phyloP scores from a whole-genome alignment of 2,797 vertebrate genomes.

The Lagocephalus sceleratus region DNA sequence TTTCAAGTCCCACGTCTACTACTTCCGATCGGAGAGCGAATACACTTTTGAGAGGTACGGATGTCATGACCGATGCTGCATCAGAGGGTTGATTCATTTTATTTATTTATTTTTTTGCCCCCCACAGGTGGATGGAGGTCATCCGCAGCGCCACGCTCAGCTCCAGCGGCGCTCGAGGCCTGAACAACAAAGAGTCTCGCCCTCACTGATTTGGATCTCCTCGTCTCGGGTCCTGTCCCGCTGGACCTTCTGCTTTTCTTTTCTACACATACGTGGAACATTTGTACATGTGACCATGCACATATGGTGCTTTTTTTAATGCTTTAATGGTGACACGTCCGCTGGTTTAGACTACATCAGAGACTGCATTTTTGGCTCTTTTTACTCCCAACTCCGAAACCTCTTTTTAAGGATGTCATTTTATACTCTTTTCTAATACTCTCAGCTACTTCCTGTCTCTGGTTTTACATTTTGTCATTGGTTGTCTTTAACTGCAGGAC shows the following conservation, averaged over 20 bases:
- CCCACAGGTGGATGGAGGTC: slow-evolving; percentile 94
- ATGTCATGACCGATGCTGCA: not conserved
- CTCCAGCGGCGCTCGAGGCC: slow-evolving; percentile 75
- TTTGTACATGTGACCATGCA: slow-evolving; percentile 72
- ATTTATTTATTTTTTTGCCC: slow-evolving; percentile 9
- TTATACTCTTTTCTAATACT: slow-evolving; percentile 79
- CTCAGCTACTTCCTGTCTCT: slow-evolving; percentile 69
- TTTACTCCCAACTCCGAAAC: slow-evolving; percentile 77
- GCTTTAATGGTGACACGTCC: slow-evolving; percentile 77
- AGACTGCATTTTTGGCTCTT: slow-evolving; percentile 76
- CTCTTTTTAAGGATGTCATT: slow-evolving; percentile 81
- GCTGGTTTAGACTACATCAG: slow-evolving; percentile 79
- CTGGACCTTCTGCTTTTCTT: slow-evolving; percentile 51
- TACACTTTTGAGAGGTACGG: slow-evolving; percentile 93
- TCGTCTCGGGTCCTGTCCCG: slow-evolving; percentile 21
- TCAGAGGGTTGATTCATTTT: not conserved
- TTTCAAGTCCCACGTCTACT: slow-evolving; percentile 98
- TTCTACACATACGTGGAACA: slow-evolving; percentile 67
- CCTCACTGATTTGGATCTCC: slow-evolving; percentile 74
- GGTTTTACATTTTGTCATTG: slow-evolving; percentile 65
- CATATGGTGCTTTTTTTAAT: slow-evolving; percentile 75
- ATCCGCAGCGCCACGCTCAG: slow-evolving; percentile 93
- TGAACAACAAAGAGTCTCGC: slow-evolving; percentile 86
- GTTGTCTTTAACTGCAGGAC: slow-evolving; percentile 66
- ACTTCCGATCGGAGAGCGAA: slow-evolving; percentile 96